Percentiles rank a stretch among this genome's conserved stretches.
These are phyloP conservation scores for Hirtodrosophila histrioides DNA, from an alignment of 2,888 invertebrate species.

Conservation along the genomic window DNA sequence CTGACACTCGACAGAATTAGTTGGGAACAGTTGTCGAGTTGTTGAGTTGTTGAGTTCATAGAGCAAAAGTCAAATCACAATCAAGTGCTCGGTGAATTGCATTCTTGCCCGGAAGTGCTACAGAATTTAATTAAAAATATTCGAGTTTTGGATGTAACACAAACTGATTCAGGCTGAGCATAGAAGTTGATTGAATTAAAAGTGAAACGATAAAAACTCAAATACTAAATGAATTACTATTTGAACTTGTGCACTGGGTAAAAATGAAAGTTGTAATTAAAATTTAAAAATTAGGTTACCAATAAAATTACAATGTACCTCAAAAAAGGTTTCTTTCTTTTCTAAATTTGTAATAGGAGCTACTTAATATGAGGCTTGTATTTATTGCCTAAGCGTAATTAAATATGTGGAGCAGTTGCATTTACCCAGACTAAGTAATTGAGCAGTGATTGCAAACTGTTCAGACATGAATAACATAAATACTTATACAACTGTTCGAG, in stretches of 20 bases:
- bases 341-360: background rate
- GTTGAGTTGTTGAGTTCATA: conserved; percentile 5
- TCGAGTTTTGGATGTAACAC: background rate
- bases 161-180: background rate
- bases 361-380: background rate
- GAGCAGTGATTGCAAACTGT: conserved; percentile 4
- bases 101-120: background rate
- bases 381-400: conserved; percentile 2
- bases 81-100: conserved; percentile 10
- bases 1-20: conserved; percentile 13
- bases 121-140: conserved; percentile 18
- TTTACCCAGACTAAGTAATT: conserved; percentile 4
- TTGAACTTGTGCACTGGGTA: no score
- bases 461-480: conserved; percentile 26
- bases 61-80: conserved; percentile 21
- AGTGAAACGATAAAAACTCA: background rate
- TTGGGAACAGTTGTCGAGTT: conserved; percentile 17
- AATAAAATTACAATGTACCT: background rate
- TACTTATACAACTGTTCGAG: conserved; percentile 26
- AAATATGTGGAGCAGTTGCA: conserved; percentile 2
- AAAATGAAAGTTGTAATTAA: background rate
- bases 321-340: background rate
- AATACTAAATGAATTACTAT: no score
- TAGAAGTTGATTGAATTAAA: conserved; percentile 8
- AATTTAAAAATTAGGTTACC: background rate